Base-by-base conservation (phyloP, 2,888 invertebrate species). In the Caenorhabditis sulstoni region DNA sequence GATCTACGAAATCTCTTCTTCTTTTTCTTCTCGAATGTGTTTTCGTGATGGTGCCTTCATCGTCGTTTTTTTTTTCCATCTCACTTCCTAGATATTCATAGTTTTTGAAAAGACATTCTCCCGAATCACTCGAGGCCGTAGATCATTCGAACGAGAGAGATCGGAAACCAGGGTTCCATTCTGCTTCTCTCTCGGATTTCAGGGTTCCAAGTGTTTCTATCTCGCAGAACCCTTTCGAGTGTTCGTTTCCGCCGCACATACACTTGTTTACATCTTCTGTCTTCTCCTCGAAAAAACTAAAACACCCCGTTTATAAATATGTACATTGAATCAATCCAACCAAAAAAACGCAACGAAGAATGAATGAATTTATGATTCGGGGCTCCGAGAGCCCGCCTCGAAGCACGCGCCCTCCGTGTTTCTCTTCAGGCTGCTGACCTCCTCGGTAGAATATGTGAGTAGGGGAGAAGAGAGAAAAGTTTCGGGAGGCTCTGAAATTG, bases 271-370 rank as follows among this genome's bases (percentile, higher is more conserved):
- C 70, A 44, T 52, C 57, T 22, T 39, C 37, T 58, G 53, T 22
- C 53, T 29, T 7, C 4, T 29, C 29, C 29, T 7, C n/a, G n/a
- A 29, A 29, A 29, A 29, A 29, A 29, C 29, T 7, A 23, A 37
- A 9, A 16, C 22, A 45, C 58, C 59, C 41, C 49, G 64, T 64
- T 57, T 64, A 64, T 64, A 64, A 73, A 73, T 73, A 58, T 73
- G 64, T 73, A 73, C 73, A 73, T 64, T 64, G 65, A 50, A 64
- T 73, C 58, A 73, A 65, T 44, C 58, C 64, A 65, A 57, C 64
- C 71, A 64, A 71, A 71, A 59, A 68, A 68, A 68, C 49, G 58
- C 58, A 68, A 59, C 68, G 52, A 53, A 61, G 68, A 68, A 61
- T 53, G 68, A 53, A 61, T 61, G 61, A 70, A 62, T 70, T 70